Conservation (phyloP, 1,140 invertebrate species). For the Drosophila kanapiae region DNA sequence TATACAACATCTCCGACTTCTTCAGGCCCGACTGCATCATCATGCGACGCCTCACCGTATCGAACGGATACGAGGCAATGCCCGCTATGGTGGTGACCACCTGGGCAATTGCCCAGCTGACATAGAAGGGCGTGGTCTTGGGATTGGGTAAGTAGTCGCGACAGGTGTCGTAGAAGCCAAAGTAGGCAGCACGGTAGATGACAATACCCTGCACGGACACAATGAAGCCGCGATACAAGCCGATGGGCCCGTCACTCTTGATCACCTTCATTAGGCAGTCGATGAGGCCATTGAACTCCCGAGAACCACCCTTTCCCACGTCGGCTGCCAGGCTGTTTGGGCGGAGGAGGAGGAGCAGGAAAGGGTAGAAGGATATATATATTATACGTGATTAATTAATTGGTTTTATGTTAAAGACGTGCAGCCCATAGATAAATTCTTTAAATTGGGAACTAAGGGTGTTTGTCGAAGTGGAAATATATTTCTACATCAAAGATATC, state of each 20-base stretch:
- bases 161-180: conserved; percentile 92
- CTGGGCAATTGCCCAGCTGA: conserved; percentile 86
- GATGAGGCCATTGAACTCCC: conserved; percentile 94
- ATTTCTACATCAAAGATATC: too few species aligned
- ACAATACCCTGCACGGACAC: conserved; percentile 96
- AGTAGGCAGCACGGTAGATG: conserved; percentile 96
- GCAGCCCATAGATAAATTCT: background rate
- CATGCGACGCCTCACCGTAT: conserved; percentile 96
- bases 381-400: background rate
- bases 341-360: background rate
- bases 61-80: conserved; percentile 96
- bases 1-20: conserved; percentile 91
- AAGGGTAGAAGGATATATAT: background rate
- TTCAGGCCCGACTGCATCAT: conserved; percentile 95
- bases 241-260: conserved; percentile 93
- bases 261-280: conserved; percentile 95
- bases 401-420: background rate
- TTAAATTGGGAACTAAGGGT: background rate
- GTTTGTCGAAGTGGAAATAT: too few species aligned
- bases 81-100: conserved; percentile 94
- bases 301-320: conserved; percentile 91
- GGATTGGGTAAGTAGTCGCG: conserved; percentile 93
- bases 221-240: conserved; percentile 96
- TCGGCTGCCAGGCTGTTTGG: conserved; percentile 89
- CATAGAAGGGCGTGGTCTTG: conserved; percentile 91